Conservation (phyloP, 2,797 vertebrate species). For the Heliangelus exortis region DNA sequence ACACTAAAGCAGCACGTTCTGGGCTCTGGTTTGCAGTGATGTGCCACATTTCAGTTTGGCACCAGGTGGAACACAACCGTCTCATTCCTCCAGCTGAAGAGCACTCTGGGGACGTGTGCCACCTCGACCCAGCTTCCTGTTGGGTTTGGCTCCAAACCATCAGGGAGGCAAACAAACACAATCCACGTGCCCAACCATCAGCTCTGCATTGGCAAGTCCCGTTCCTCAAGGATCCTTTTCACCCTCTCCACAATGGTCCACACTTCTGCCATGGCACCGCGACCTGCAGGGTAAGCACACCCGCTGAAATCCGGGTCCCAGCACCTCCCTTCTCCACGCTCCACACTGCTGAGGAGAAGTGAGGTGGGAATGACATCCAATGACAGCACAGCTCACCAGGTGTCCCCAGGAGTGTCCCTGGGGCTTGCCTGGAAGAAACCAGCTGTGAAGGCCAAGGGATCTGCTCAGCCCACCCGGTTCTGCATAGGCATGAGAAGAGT, state of each 20-base stretch:
- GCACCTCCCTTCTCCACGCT: not conserved
- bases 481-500: not conserved
- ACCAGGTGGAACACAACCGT: not conserved
- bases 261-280: conserved; percentile 95
- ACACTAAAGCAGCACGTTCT: not conserved
- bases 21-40: not conserved
- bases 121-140: not conserved
- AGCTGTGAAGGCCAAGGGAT: not conserved
- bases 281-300: conserved; percentile 79
- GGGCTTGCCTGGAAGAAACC: not conserved
- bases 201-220: not conserved
- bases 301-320: not conserved
- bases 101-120: not conserved
- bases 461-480: not conserved
- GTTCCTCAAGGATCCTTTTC: conserved; percentile 69
- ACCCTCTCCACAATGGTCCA: conserved; percentile 84
- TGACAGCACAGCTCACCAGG: not conserved
- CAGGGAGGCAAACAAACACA: not conserved
- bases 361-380: no score
- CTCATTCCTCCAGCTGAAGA: not conserved
- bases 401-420: not conserved
- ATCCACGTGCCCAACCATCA: conserved; percentile 11
- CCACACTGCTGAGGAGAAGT: not conserved
- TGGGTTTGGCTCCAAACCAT: not conserved
- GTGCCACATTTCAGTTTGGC: not conserved